These are phyloP conservation scores for Cavia aperea DNA, from an alignment of 2,113 vertebrate genomes.

Conservation along the genomic window DNA sequence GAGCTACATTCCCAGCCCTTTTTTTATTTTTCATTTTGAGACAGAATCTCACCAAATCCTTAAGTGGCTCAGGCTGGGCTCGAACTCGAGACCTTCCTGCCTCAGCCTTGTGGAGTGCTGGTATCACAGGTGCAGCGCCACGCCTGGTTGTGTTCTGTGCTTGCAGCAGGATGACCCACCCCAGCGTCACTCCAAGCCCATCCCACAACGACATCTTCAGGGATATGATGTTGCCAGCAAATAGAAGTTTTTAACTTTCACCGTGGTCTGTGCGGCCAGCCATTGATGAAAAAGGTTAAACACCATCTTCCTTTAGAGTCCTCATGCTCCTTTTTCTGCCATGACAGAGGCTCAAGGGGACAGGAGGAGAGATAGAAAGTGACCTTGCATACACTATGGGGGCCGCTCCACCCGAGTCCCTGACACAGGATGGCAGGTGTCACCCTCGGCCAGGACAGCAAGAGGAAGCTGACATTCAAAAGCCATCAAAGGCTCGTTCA, in stretches of 20 bases:
- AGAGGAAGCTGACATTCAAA: neutral
- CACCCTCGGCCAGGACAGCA: neutral
- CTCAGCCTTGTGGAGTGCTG: neutral
- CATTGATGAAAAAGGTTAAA: neutral
- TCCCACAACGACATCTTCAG: neutral
- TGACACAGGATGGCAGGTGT: neutral
- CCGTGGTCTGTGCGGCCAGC: accelerated
- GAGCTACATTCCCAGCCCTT: neutral
- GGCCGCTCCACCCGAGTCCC: too few relatives aligned
- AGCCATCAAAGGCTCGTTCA: neutral
- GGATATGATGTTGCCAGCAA: accelerated
- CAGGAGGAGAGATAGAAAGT: too few relatives aligned
- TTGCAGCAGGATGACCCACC: too few relatives aligned
- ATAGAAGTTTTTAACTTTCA: neutral
- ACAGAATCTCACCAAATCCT: neutral
- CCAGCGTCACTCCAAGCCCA: neutral
- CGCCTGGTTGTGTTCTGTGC: neutral
- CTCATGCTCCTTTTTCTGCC: neutral
- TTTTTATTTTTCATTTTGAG: neutral
- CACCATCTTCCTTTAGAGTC: neutral
- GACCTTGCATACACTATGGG: neutral
- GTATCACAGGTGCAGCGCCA: neutral
- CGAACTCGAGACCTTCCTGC: neutral
- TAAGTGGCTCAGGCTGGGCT: neutral
- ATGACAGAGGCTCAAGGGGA: neutral